phyloP scores from a whole-genome alignment of 2,113 vertebrate species.

The Dasyurus viverrinus region DNA sequence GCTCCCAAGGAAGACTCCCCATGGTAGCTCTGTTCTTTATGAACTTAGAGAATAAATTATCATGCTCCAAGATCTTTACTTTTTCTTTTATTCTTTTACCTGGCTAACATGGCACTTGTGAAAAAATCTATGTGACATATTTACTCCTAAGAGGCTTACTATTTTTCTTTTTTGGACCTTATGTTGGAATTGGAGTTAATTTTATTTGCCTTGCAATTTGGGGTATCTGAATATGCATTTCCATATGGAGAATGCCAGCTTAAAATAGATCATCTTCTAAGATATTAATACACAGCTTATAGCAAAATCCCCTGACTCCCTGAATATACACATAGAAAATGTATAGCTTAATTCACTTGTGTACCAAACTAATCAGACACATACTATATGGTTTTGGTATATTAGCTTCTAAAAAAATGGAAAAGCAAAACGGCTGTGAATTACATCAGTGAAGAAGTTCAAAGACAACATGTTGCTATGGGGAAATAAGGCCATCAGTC shows the following conservation, averaged over 20 bases:
- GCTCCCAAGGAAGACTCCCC: not conserved
- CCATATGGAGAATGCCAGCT: not conserved
- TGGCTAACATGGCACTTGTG: not conserved
- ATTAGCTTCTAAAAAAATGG: conserved; percentile 29
- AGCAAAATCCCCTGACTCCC: not conserved
- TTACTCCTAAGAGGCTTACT: not conserved
- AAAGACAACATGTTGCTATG: not conserved
- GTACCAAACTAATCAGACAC: not conserved
- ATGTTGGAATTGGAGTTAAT: not conserved
- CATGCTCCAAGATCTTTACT: not conserved
- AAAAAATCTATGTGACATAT: not conserved
- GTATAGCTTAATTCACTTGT: not conserved
- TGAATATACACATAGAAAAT: not conserved
- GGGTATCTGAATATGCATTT: not conserved
- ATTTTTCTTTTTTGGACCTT: not conserved
- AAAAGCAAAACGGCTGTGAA: not conserved
- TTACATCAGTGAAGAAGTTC: not conserved
- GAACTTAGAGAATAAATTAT: not conserved
- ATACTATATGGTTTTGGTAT: not conserved
- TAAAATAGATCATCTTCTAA: not conserved
- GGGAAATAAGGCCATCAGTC: not conserved
- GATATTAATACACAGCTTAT: not conserved
- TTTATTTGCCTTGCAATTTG: not conserved
- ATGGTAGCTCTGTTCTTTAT: not conserved
- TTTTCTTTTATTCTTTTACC: not conserved